phyloP scores from a whole-genome alignment of 2,888 invertebrate genomes.

The Brenthis daphne region DNA sequence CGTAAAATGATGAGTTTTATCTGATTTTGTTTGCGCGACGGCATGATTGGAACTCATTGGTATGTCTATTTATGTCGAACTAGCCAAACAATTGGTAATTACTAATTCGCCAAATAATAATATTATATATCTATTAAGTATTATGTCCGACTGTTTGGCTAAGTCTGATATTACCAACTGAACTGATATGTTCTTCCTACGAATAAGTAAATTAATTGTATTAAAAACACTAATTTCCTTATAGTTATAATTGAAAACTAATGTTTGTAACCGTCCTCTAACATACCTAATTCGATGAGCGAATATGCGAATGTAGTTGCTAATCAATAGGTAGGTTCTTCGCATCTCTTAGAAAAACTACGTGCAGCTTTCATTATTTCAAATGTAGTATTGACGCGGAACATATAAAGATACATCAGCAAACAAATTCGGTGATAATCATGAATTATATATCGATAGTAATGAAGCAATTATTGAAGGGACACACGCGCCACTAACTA shows the following conservation, averaged over 20 bases:
- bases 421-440: conserved; percentile 18
- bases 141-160: background rate
- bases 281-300: no score
- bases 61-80: conserved; percentile 46
- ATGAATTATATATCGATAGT: conserved; percentile 62
- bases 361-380: background rate
- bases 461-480: conserved; percentile 75
- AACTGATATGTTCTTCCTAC: no score
- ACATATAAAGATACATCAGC: conserved; percentile 48
- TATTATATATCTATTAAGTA: conserved; percentile 38
- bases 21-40: conserved; percentile 59
- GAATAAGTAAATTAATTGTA: no score
- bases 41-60: conserved; percentile 56
- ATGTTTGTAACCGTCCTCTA: no score
- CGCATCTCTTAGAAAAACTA: background rate
- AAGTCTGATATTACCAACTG: background rate
- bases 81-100: conserved; percentile 52
- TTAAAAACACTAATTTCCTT: no score
- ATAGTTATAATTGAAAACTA: no score
- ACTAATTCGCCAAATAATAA: conserved; percentile 46
- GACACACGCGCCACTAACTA: conserved; percentile 70
- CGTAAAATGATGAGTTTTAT: conserved; percentile 73
- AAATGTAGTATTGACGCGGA: conserved; percentile 53
- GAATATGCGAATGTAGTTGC: no score
- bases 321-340: no score